These are phyloP conservation scores for Phaethornis superciliosus DNA, from an alignment of 2,113 vertebrate genomes.

Conservation along the genomic window DNA sequence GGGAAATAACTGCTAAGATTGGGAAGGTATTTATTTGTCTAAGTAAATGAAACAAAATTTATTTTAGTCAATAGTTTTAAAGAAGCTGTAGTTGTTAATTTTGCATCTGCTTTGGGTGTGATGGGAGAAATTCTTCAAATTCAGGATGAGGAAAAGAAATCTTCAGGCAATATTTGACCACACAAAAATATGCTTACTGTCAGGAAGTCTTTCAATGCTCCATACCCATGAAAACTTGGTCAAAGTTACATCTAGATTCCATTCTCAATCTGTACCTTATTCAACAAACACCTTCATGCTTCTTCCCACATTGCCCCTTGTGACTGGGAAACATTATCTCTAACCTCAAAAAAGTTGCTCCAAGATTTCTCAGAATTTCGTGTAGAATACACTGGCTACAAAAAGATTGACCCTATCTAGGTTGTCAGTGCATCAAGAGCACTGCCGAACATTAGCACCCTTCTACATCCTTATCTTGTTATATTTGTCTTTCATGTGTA, in stretches of 20 bases:
- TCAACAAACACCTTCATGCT: neutral
- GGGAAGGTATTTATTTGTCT: neutral
- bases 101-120: neutral
- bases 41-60: neutral
- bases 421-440: neutral
- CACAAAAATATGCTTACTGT: neutral
- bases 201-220: neutral
- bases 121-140: neutral
- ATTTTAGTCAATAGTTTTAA: neutral
- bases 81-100: neutral
- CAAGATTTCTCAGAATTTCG: neutral
- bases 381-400: neutral
- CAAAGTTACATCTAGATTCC: neutral
- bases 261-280: neutral
- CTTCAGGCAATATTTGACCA: neutral
- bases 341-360: neutral
- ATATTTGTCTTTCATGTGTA: neutral
- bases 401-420: neutral
- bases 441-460: neutral
- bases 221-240: neutral
- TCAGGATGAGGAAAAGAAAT: neutral
- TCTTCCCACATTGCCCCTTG: neutral
- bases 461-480: neutral
- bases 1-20: neutral
- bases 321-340: neutral